Conservation (phyloP, 2,797 vertebrate genomes). For the Crenichthys baileyi region DNA sequence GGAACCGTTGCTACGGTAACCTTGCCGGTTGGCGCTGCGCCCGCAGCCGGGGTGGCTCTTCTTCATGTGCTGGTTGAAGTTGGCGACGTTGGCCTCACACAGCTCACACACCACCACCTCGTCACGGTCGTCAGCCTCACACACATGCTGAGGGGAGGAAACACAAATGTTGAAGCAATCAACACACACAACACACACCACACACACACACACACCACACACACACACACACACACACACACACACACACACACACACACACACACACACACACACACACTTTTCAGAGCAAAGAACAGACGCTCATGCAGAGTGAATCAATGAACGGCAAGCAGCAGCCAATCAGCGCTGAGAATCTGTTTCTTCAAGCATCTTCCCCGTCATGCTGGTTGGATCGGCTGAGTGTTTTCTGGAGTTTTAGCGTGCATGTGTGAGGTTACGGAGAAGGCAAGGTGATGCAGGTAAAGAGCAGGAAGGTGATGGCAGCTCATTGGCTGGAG, state of each 20-base stretch:
- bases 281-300: background rate
- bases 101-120: slow-evolving; percentile 96
- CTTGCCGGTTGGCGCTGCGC: slow-evolving; percentile 95
- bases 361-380: no score
- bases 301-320: slow-evolving; percentile 4
- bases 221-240: no score
- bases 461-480: slow-evolving; percentile 65
- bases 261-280: no score
- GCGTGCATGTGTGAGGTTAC: slow-evolving; percentile 1
- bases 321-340: slow-evolving; percentile 18
- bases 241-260: no score
- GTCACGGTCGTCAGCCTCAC: slow-evolving; percentile 94
- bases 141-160: slow-evolving; percentile 88
- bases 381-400: slow-evolving; percentile 32
- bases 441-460: slow-evolving; percentile 23
- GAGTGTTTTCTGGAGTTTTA: background rate
- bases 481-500: slow-evolving; percentile 77
- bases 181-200: background rate
- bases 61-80: slow-evolving; percentile 99
- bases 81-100: slow-evolving; percentile 93
- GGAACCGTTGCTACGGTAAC: slow-evolving; percentile 97
- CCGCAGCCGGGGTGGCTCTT: slow-evolving; percentile 96
- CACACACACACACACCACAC: no score
- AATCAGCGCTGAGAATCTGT: background rate
- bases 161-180: background rate